These are phyloP conservation scores for Florisuga fusca DNA, from an alignment of 2,797 vertebrate species.

Conservation along the genomic window DNA sequence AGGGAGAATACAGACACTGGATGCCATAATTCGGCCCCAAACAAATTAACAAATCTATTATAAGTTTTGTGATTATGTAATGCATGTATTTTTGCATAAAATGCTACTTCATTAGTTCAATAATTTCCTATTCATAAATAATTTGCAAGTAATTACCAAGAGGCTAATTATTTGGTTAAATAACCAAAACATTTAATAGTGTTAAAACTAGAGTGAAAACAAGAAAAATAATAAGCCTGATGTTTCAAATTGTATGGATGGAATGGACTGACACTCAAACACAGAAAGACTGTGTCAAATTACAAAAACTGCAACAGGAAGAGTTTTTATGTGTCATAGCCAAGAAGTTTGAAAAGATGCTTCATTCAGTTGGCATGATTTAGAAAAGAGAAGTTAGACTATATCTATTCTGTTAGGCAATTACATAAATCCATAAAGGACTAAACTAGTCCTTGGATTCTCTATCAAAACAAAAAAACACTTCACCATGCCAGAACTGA, in stretches of 20 bases:
- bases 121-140: background rate
- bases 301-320: background rate
- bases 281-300: background rate
- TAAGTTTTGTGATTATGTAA: background rate
- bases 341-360: background rate
- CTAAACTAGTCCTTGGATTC: background rate
- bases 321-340: background rate
- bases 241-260: background rate
- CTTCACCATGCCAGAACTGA: background rate
- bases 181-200: background rate
- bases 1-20: background rate
- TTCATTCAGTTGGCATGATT: background rate
- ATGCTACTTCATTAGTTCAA: background rate
- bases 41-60: background rate
- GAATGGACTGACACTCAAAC: background rate
- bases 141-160: background rate
- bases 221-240: background rate
- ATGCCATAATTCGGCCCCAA: background rate
- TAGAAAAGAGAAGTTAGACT: background rate
- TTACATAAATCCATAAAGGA: background rate
- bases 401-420: too few species aligned
- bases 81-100: background rate
- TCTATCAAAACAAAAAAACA: background rate
- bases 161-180: accelerated
- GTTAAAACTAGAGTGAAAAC: too few species aligned